phyloP scores from a whole-genome alignment of 2,797 vertebrate species.

The Dicrostonyx torquatus region DNA sequence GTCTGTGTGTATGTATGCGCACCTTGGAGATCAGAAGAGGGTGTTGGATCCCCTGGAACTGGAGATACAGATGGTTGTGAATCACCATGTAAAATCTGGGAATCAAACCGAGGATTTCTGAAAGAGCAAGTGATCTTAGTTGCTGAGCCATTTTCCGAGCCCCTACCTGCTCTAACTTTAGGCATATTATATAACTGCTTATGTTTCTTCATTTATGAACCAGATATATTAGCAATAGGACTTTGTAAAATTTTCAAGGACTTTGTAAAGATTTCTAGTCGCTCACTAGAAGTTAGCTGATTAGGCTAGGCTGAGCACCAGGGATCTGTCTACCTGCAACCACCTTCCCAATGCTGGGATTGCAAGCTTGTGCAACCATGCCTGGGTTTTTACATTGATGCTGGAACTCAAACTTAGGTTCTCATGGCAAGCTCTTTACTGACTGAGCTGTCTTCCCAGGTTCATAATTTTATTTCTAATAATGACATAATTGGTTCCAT shows the following conservation, averaged over 20 bases:
- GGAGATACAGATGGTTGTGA: background rate
- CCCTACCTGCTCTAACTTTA: background rate
- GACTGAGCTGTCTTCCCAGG: background rate
- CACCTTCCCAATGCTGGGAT: background rate
- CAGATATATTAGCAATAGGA: conserved; percentile 2
- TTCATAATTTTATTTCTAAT: background rate
- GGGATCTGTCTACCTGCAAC: background rate
- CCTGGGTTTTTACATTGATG: background rate
- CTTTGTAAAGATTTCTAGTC: background rate
- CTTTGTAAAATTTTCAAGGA: background rate
- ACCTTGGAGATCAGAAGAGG: background rate
- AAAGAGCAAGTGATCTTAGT: background rate
- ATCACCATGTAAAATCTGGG: background rate
- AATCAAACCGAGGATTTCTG: background rate
- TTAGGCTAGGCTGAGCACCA: background rate
- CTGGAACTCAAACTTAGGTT: background rate
- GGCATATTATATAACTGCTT: conserved; percentile 39
- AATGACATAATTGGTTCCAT: background rate
- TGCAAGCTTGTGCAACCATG: background rate
- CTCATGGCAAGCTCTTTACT: background rate
- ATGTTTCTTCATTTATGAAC: conserved; percentile 55
- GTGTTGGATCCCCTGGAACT: background rate
- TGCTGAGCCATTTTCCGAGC: background rate
- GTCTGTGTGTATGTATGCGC: background rate
- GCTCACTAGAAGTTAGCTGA: background rate